Evolutionary conservation across 35 echinoderm and acorn worm species (phyloP), one percentile per base, ranked within the genome.

Genomic region (Chiridota heheva): DNA sequence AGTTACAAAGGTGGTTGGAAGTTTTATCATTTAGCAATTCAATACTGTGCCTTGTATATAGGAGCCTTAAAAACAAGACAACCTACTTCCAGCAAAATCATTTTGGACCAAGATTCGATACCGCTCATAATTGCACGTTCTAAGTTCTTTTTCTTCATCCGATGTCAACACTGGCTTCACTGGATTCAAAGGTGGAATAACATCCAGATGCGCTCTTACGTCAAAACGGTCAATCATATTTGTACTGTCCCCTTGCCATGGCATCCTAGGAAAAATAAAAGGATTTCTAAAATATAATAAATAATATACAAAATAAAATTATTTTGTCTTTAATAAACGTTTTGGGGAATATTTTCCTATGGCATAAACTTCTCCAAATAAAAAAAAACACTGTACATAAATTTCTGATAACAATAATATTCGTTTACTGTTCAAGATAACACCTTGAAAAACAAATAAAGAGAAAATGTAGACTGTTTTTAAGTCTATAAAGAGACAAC

Each of bases 181-280:
- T 16, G 84, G 74, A 28, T 88, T 43, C 3, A 58, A 38, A 0
- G 70, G 57, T 28, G 88, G 89, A 17, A 98, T 98, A 35, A 84
- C 57, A 55, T 98, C 95, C 30, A 98, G 80, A 64, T 98, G 95
- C 56, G 95, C 95, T 41, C 95, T 60, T 3, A 89, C 95, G 45
- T 98, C 95, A 63, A 98, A 98, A 26, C 95, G 79, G 73, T 98
- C 95, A 63, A 98, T 98, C 95, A 92, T 88, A 63, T 91, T 82
- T 35, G 36, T 92, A 20, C 59, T 80, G 49, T 98, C 89, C 69
- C 95, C 95, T 64, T 98, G 95, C 95, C 95, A 98, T 42, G 95
- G 95, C 95, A 98, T 98, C 95, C 95, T 98, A 42, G 0, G 71
- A 68, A 73, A n/a, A n/a, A n/a, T n/a, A n/a, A n/a, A n/a, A n/a